Evolutionary conservation across 2,797 vertebrate species (phyloP), one percentile per base, ranked within the genome.

Genomic region (Pogoniulus pusillus): DNA sequence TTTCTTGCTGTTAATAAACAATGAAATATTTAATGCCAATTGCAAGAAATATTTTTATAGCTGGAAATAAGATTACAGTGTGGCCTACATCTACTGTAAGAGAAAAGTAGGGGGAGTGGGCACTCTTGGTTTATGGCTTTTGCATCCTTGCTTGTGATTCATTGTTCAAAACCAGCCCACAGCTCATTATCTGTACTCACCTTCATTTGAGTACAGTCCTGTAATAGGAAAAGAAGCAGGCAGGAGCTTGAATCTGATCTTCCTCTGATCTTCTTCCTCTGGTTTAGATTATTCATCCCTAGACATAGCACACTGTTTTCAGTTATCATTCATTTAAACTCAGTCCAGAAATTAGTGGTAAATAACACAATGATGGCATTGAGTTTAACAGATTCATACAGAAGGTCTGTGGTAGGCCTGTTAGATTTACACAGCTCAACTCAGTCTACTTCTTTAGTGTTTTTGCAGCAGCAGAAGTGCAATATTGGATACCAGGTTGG

Each of bases 1-100:
- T 69, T 91, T 72, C 53, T 72, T 57, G 39, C 63, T 83, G 14
- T 83, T 93, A 89, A 93, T 85, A 94, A 89, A 90, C 51, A 90
- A 57, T 64, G 45, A 81, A 89, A 83, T 85, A 51, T 87, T 90
- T 93, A 85, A 93, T 24, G 83, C 4, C 9, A 57, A 43, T 81
- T 83, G 49, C 47, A 84, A 73, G 63, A 78, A 87, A 47, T 66
- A 41, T 55, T 80, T 94, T 89, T 68, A 74, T 47, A 76, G 60
- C 17, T 72, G 59, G 41, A 65, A 93, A 70, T 87, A 49, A 58
- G 82, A 70, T 87, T 82, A 20, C 0, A 0, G 18, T 63, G 34
- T 23, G 43, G 59, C 63, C 57, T 70, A 30, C 60, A 62, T 35
- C n/a, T 60, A 68, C 35, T 2, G 1, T 6, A 66, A 77, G 35